Percentiles rank a stretch among this genome's conserved stretches.
phyloP scores from a whole-genome alignment of 2,797 vertebrate species.

The Gobio occitaniae region DNA sequence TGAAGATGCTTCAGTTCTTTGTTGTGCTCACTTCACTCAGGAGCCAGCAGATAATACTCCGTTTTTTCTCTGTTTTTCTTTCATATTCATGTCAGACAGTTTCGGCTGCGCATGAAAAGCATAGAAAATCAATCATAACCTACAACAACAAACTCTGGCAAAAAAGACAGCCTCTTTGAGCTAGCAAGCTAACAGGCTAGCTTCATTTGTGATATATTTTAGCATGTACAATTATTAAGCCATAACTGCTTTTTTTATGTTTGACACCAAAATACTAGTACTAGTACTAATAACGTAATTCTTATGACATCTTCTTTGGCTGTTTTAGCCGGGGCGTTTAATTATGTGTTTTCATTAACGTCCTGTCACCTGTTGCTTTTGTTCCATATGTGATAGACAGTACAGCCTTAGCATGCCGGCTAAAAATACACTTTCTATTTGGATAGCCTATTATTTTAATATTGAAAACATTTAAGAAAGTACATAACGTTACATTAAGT shows the following conservation, averaged over 20 bases:
- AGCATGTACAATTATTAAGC: background rate
- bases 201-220: background rate
- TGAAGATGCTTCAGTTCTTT: background rate
- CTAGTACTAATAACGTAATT: no score
- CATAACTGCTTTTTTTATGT: background rate
- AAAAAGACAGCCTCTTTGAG: background rate
- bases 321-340: background rate
- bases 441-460: background rate
- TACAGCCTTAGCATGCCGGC: constrained; percentile 17
- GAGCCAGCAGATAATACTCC: background rate
- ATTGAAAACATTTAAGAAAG: background rate
- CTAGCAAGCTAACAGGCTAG: constrained; percentile 38
- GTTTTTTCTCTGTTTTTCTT: background rate
- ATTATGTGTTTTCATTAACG: background rate
- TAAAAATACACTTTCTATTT: background rate
- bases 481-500: background rate
- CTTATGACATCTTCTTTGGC: background rate
- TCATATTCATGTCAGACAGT: background rate
- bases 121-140: constrained; percentile 23
- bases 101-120: background rate
- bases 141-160: constrained; percentile 15
- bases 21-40: background rate
- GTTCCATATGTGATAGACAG: constrained; percentile 36
- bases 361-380: constrained; percentile 45
- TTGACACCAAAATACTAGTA: background rate